phyloP scores from a whole-genome alignment of 2,888 invertebrate genomes.

The Atrina japonica region DNA sequence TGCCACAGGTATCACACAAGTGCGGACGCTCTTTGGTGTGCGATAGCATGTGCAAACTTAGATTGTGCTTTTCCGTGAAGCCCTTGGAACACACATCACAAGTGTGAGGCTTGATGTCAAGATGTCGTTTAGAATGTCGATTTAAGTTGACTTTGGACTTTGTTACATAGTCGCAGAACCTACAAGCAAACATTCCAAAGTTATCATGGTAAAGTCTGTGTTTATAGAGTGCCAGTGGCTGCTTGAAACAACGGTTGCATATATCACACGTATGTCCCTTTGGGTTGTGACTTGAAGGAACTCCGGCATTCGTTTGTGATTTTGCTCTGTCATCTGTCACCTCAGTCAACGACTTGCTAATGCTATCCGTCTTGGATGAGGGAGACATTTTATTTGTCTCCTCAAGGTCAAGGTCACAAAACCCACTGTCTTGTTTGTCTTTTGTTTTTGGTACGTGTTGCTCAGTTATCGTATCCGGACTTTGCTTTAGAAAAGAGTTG shows the following conservation, averaged over 20 bases:
- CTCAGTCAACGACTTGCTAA: neutral
- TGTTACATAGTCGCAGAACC: slow-evolving; percentile 1
- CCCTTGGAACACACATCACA: slow-evolving; percentile 30
- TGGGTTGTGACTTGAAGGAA: neutral
- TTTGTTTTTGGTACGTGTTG: no score
- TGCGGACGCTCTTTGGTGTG: slow-evolving; percentile 21
- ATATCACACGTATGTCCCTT: slow-evolving; percentile 5
- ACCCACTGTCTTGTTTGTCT: no score
- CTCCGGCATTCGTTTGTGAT: neutral
- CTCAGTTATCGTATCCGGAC: no score
- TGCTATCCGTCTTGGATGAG: neutral
- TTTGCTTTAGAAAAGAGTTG: no score
- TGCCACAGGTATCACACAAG: slow-evolving; percentile 33
- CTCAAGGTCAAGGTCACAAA: no score
- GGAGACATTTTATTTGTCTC: no score
- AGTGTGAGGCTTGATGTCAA: neutral
- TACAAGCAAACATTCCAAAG: slow-evolving; percentile 19
- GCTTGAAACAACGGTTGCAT: slow-evolving; percentile 8
- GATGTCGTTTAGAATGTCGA: slow-evolving; percentile 30
- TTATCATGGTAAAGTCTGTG: slow-evolving; percentile 18
- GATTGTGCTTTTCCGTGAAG: slow-evolving; percentile 26
- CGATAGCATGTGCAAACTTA: slow-evolving; percentile 19
- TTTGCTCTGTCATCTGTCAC: neutral
- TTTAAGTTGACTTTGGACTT: slow-evolving; percentile 12
- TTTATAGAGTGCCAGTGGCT: slow-evolving; percentile 6